Evolutionary conservation across 2,113 vertebrate species (phyloP).

Genomic region (Ameiurus melas): DNA sequence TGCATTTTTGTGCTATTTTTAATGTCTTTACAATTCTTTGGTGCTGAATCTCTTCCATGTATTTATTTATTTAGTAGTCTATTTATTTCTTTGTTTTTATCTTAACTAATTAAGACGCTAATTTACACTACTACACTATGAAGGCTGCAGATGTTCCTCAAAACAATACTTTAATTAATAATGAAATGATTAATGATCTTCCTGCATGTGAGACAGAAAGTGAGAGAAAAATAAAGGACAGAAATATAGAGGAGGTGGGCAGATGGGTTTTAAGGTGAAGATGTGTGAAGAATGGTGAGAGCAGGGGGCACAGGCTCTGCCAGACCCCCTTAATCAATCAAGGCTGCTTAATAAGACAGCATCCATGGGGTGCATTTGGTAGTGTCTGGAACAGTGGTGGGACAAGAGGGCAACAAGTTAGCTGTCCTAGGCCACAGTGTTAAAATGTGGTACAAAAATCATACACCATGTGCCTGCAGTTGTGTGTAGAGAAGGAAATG

Average conservation of each 20-base stretch:
- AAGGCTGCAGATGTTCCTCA: neutral
- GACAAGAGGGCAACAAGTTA: neutral
- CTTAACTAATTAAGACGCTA: neutral
- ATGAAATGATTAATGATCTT: neutral
- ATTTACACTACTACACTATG: neutral
- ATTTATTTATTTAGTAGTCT: neutral
- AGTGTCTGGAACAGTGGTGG: slow-evolving; percentile 36
- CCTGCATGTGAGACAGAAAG: slow-evolving; percentile 1
- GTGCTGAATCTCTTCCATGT: neutral
- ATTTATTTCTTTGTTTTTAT: neutral
- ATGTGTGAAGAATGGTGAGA: slow-evolving; percentile 43
- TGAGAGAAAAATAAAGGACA: slow-evolving; percentile 17
- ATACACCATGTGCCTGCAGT: neutral
- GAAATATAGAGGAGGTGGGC: slow-evolving; percentile 21
- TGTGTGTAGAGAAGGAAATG: neutral
- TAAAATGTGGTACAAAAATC: neutral
- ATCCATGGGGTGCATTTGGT: slow-evolving; percentile 33
- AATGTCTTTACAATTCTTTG: neutral
- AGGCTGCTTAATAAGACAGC: slow-evolving; percentile 44
- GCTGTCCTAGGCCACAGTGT: neutral
- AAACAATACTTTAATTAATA: slow-evolving; percentile 24
- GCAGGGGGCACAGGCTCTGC: slow-evolving; percentile 26
- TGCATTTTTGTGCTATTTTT: neutral
- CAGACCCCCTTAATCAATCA: slow-evolving; percentile 50
- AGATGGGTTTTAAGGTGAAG: slow-evolving; percentile 43